Evolutionary conservation across 2,797 vertebrate genomes (phyloP), one percentile per base, ranked within the genome.

Genomic region (Lepus townsendii): DNA sequence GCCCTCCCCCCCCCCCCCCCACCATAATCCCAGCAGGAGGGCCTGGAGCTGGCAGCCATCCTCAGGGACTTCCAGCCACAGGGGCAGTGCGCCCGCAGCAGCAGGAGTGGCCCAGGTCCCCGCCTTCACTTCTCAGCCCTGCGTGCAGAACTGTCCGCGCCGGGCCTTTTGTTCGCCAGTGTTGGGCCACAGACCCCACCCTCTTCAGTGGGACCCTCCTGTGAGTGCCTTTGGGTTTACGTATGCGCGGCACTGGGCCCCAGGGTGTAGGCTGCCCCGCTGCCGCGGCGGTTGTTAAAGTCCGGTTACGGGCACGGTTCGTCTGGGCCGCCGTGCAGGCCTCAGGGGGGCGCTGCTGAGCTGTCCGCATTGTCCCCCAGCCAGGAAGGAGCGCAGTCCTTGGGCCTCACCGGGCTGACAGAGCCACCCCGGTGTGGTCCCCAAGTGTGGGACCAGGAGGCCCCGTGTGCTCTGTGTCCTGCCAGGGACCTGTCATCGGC

Each of bases 401-500:
- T 16, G 12, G n/a, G 24, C 38, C 78, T 57, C 52, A 76, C 4
- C 54, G 91, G 57, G 82, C 86, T 66, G 32, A 22, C 16, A 73
- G 35, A 76, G 77, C 35, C 13, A n/a, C 35, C 8, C 62, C n/a
- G 24, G 9, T 32, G 11, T 50, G 57, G 57, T 83, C 42, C 24
- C 35, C 7, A 24, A 42, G 35, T 27, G 2, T 10, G 35, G 65
- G 32, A 24, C 66, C 76, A 26, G 32, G 52, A 90, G 63, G 80
- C 35, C 65, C n/a, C 1, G 5, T 26, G 30, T 27, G 65, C 71
- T 90, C 26, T 50, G n/a, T 9, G 0, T n/a, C 60, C 35, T 52
- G 86, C 80, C 89, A 62, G 80, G 72, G 87, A 78, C 52, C 52
- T 94, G 73, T 90, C 94, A 50, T 22, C 76, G 11, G 22, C 19